Base-by-base conservation (phyloP, 2,888 invertebrate species). In the Achlya flavicornis region DNA sequence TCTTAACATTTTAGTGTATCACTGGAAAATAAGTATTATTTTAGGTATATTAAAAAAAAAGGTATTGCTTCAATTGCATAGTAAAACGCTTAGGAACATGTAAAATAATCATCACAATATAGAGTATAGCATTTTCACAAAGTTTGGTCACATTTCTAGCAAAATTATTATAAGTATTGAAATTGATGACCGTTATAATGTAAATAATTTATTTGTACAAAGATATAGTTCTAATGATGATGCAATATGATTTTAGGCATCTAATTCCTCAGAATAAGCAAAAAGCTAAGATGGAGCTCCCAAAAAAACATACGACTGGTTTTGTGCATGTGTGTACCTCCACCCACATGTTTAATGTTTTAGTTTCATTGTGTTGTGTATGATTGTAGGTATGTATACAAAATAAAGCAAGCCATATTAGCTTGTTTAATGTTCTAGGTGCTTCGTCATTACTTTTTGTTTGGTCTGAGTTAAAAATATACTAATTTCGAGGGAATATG, bases 31-130 rank as follows among this genome's bases (percentile, higher is more conserved):
- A 75, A 74, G 74, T 41, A 61, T 79, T 76, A 71, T 76, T 79
- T 77, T 70, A n/a, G n/a, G n/a, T n/a, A 68, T 72, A 65, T 66
- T 74, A 69, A 70, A 65, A 70, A 63, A 73, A 73, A 74, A 75
- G 72, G 72, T 84, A 84, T 84, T 83, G 83, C 80, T 83, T 74
- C 64, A 41, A 41, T 41, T 12, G 41, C 41, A 41, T 41, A 41
- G 61, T 67, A 68, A 68, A 68, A 79, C 68, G 72, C 79, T 80
- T 84, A 74, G 74, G 71, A 67, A 68, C 70, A 66, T 53, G 64
- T 73, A 76, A 71, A 35, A 19, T 62, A 46, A 71, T 57, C 81
- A 80, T 81, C 81, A 80, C 76, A 79, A 76, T 70, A 65, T 67
- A 61, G 46, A 19, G 1, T 19, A 10, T 53, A 53, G 53, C 8